Percentiles rank a stretch among this genome's conserved stretches.
Evolutionary conservation across 2,888 invertebrate species (phyloP).

Genomic region (Lycaena phlaeas): DNA sequence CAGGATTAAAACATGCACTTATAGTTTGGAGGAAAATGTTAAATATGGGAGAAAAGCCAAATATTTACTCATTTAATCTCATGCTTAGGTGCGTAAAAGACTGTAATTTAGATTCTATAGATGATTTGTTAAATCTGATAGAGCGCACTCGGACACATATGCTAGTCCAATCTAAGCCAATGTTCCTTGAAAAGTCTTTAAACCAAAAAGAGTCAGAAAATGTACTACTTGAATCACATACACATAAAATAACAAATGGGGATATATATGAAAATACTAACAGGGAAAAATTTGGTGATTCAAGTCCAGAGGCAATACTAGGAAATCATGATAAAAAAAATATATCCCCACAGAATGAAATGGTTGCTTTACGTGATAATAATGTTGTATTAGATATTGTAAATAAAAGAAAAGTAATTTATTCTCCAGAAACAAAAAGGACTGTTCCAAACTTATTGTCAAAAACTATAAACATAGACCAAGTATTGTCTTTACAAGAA

Average conservation of each 20-base stretch:
- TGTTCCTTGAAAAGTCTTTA: not conserved
- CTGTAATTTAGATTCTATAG: conserved; percentile 81
- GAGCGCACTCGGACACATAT: conserved; percentile 34
- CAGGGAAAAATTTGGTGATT: no score
- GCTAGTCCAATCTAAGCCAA: conserved; percentile 18
- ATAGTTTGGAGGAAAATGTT: conserved; percentile 91
- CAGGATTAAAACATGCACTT: conserved; percentile 87
- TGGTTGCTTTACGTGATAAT: not conserved
- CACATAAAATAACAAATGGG: no score
- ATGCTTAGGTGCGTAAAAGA: conserved; percentile 85
- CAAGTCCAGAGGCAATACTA: no score
- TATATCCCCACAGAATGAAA: not conserved
- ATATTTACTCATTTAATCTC: conserved; percentile 84
- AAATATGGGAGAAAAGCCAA: conserved; percentile 76
- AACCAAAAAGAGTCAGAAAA: no score
- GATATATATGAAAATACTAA: no score
- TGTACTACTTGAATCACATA: no score
- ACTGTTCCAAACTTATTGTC: conserved; percentile 79
- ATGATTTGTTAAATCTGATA: conserved; percentile 70
- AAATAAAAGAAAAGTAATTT: conserved; percentile 14
- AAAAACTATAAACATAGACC: conserved; percentile 71
- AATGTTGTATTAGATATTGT: no score
- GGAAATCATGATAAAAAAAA: no score
- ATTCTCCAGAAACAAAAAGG: conserved; percentile 19
- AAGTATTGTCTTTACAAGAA: conserved; percentile 73